These are phyloP conservation scores for Pseudocheirus occidentalis DNA, from an alignment of 2,797 vertebrate species.

Conservation along the genomic window DNA sequence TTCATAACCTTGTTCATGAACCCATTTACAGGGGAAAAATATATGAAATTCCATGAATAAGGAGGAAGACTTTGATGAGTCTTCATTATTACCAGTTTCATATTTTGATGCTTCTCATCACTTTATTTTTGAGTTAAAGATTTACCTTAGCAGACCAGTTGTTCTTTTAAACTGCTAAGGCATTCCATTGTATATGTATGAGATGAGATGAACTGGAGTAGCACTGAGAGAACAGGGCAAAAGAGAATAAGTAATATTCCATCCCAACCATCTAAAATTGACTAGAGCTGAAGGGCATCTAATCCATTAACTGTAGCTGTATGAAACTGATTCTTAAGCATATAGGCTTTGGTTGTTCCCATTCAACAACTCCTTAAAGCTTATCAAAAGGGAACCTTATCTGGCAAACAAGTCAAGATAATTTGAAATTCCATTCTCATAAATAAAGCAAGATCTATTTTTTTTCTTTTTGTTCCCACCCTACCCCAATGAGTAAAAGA, in stretches of 20 bases:
- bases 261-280: not conserved
- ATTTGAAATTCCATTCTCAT: not conserved
- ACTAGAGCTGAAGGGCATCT: not conserved
- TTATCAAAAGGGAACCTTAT: not conserved
- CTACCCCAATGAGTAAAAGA: constrained; percentile 38
- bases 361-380: not conserved
- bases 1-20: not conserved
- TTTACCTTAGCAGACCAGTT: not conserved
- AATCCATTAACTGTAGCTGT: constrained; percentile 7
- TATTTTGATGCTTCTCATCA: not conserved
- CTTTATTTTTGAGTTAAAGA: not conserved
- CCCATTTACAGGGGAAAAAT: not conserved
- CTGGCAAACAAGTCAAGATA: constrained; percentile 13
- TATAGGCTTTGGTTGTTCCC: not conserved
- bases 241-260: not conserved
- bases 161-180: not conserved
- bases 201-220: not conserved
- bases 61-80: not conserved
- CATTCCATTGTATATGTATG: not conserved
- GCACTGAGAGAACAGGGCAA: not conserved
- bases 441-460: not conserved
- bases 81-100: not conserved
- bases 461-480: not conserved
- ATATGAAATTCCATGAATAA: not conserved
- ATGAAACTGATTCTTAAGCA: constrained; percentile 13